Conservation (phyloP, 1,140 invertebrate genomes). For the Apis florea region DNA sequence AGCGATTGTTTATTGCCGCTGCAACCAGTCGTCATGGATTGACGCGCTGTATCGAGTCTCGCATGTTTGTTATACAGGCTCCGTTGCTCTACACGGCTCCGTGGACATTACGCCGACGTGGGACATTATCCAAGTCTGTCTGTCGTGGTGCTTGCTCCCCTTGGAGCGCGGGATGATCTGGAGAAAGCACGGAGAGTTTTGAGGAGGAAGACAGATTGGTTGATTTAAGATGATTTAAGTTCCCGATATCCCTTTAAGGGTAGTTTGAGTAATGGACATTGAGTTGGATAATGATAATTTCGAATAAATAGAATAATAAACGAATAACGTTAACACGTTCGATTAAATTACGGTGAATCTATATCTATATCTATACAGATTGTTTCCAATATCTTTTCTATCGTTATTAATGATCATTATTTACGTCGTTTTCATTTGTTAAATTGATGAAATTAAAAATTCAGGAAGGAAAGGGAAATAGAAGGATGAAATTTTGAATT, state of each 20-base stretch:
- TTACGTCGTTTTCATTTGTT: no score
- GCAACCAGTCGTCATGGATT: conserved; percentile 57
- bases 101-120: neutral
- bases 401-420: no score
- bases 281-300: neutral
- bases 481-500: no score
- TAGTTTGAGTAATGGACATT: neutral
- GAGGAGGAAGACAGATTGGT: neutral
- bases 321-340: neutral
- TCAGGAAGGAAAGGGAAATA: no score
- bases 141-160: neutral
- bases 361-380: no score
- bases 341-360: no score
- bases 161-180: neutral
- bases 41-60: conserved; percentile 59
- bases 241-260: neutral
- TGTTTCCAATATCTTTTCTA: no score
- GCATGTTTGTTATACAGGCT: conserved; percentile 63
- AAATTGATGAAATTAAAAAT: no score
- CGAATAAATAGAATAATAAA: neutral
- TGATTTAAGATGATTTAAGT: no score
- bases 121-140: neutral
- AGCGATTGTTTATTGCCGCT: conserved; percentile 70
- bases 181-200: neutral
- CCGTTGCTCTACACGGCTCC: neutral